Base-by-base conservation (phyloP, 53 echinoderm and acorn worm genomes). In the Crossaster papposus region DNA sequence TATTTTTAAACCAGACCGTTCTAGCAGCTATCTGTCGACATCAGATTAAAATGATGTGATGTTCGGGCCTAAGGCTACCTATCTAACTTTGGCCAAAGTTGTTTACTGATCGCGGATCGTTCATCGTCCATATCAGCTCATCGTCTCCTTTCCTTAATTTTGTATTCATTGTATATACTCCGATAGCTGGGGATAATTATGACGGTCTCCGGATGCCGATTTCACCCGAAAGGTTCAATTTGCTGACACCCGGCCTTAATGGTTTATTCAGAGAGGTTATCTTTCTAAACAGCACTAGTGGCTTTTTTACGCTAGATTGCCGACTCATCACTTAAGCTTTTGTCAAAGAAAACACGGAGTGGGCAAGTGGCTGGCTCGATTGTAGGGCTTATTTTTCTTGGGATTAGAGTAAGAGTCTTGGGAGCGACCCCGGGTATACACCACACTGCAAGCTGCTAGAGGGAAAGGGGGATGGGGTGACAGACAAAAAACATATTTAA, bases 261-360 rank as follows among this genome's bases (percentile, higher is more conserved):
- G 74, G 74, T 73, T 73, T 73, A 34, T 32, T 17, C 20, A 73
- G 34, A 35, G 13, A 9, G 74, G 74, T 73, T 73, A 4, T 28
- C 26, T 73, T 35, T 73, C 74, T 14, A 34, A 73, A 73, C 74
- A 73, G 31, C 30, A 73, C 33, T 10, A 36, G 74, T 73, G 74
- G 35, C 74, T 34, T 35, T 18, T 32, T 73, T 28, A 73, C 74
- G 74, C 74, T 35, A 73, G 33, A 73, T 35, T 6, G 74, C 15
- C 22, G 35, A 15, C 36, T 35, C 74, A 73, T 73, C 74, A 73
- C 74, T 73, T 73, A 32, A 73, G 74, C 74, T 34, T 73, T 34
- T 73, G 74, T 35, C 15, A 32, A 73, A 73, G 74, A 73, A 73
- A 73, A 73, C 74, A 73, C 36, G 74, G 28, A 24, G 68, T 26